Percentiles rank a stretch among this genome's conserved stretches.
These are phyloP conservation scores for Phrixothrix hirtus DNA, from an alignment of 2,888 invertebrate genomes.

Conservation along the genomic window DNA sequence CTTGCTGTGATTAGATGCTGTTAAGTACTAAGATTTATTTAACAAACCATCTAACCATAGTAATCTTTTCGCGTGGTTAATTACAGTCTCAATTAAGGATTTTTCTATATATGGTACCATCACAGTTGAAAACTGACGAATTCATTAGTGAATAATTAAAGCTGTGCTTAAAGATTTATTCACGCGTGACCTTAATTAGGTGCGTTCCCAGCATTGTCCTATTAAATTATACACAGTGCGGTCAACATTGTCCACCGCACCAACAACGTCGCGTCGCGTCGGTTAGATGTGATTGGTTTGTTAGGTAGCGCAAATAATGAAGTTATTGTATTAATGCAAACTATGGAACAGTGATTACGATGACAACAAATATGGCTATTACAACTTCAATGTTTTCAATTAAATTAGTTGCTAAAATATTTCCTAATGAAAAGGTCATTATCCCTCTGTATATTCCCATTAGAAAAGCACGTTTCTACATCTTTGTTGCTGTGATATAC, in stretches of 20 bases:
- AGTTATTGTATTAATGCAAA: constrained; percentile 43
- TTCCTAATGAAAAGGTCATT: constrained; percentile 18
- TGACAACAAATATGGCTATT: constrained; percentile 15
- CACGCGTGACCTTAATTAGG: constrained; percentile 45
- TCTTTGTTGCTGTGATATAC: constrained; percentile 23
- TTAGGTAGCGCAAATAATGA: constrained; percentile 46
- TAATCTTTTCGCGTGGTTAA: background rate
- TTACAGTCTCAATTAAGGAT: background rate
- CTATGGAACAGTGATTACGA: constrained; percentile 40
- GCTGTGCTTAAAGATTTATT: constrained; percentile 33
- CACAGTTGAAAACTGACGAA: background rate
- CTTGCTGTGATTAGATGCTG: no score
- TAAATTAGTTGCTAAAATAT: constrained; percentile 1
- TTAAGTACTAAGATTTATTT: no score
- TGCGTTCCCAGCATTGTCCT: constrained; percentile 39
- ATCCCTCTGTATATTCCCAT: no score
- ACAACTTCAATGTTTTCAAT: background rate
- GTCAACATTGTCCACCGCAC: constrained; percentile 43
- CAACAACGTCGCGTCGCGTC: constrained; percentile 35
- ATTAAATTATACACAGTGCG: constrained; percentile 42
- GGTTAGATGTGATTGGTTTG: constrained; percentile 40
- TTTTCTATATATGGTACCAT: background rate
- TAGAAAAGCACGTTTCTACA: no score
- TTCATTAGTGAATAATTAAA: constrained; percentile 19
- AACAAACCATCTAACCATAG: no score